phyloP scores from a whole-genome alignment of 1,140 invertebrate species.

The Trichoplusia ni region DNA sequence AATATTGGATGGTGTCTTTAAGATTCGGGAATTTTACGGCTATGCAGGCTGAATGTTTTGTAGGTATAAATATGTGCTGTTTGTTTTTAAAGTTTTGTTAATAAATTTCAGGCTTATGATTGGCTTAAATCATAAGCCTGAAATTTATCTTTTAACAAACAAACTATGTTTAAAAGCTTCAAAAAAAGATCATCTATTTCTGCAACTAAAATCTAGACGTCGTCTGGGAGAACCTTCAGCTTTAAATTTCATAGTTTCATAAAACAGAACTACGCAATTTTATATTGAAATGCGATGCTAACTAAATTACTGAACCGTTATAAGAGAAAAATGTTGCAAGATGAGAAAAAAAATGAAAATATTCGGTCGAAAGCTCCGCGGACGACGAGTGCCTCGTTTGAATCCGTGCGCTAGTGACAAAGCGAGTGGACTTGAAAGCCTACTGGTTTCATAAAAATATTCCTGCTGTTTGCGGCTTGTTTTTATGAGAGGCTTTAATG shows the following conservation, averaged over 20 bases:
- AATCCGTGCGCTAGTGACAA: constrained; percentile 25
- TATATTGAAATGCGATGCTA: background rate
- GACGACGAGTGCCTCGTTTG: constrained; percentile 20
- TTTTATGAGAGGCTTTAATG: background rate
- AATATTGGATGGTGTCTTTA: background rate
- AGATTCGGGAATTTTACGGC: too few relatives aligned
- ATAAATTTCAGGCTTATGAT: too few relatives aligned
- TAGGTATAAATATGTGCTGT: too few relatives aligned
- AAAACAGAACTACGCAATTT: constrained; percentile 1
- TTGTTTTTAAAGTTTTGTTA: too few relatives aligned
- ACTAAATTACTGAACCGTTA: constrained; percentile 15
- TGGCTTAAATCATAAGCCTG: too few relatives aligned
- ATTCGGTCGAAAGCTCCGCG: constrained; percentile 21
- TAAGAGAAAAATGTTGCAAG: constrained; percentile 22
- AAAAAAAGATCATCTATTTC: too few relatives aligned
- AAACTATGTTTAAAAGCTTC: background rate
- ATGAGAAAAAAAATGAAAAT: constrained; percentile 28
- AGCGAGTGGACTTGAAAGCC: constrained; percentile 28
- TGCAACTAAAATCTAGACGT: too few relatives aligned
- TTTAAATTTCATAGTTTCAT: too few relatives aligned
- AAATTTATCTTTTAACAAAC: too few relatives aligned
- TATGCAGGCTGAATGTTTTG: too few relatives aligned
- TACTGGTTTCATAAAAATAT: constrained; percentile 26
- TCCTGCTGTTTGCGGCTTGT: background rate
- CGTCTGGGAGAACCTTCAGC: too few relatives aligned